Conservation (phyloP, 1,140 invertebrate species). For the Magallana gigas region DNA sequence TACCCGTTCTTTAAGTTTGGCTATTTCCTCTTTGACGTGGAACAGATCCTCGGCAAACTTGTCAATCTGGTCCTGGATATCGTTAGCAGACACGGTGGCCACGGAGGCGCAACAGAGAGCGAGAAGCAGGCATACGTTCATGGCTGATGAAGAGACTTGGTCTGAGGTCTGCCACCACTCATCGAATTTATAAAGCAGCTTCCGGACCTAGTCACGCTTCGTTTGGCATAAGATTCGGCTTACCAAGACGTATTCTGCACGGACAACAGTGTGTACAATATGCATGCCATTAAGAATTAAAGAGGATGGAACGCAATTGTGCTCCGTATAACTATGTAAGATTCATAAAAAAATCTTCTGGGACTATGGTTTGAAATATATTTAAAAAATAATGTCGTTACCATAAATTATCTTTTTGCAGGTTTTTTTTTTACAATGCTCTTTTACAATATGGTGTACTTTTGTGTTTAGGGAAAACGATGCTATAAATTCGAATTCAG, state of each 20-base stretch:
- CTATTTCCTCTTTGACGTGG: conserved; percentile 1
- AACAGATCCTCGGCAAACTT: background rate
- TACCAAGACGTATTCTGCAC: background rate
- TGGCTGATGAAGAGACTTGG: background rate
- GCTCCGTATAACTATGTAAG: too few relatives aligned
- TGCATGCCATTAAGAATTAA: background rate
- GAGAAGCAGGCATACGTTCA: background rate
- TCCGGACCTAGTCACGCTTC: background rate
- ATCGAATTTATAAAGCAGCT: background rate
- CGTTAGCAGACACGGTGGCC: background rate
- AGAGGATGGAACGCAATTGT: too few relatives aligned
- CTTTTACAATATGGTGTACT: too few relatives aligned
- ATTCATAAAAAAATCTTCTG: too few relatives aligned
- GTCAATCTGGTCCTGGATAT: background rate
- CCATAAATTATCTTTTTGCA: too few relatives aligned
- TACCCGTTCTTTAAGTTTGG: background rate
- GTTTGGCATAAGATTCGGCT: background rate
- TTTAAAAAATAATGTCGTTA: too few relatives aligned
- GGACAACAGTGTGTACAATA: background rate
- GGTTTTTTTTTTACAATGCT: too few relatives aligned
- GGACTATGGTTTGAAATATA: too few relatives aligned
- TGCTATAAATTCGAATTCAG: too few relatives aligned
- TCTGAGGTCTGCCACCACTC: background rate
- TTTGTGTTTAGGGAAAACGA: too few relatives aligned
- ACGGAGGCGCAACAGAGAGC: background rate